Percentiles rank a stretch among this genome's conserved stretches.
Conservation (phyloP, 2,113 vertebrate species). For the Athene noctua region DNA sequence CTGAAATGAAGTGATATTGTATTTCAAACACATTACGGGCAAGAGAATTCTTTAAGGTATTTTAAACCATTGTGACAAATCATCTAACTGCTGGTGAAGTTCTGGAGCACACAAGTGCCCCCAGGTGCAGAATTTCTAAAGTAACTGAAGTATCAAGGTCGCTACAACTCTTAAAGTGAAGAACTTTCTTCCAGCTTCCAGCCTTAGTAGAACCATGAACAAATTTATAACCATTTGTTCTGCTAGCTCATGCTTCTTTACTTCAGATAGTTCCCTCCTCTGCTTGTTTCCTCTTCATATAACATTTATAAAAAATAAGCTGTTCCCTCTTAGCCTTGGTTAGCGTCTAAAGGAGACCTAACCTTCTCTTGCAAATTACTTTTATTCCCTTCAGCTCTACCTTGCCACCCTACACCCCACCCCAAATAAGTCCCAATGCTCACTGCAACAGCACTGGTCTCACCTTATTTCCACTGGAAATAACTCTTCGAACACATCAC, state of each 20-base stretch:
- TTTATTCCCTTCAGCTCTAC: not conserved
- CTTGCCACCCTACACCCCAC: not conserved
- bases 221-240: not conserved
- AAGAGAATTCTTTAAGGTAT: not conserved
- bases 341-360: not conserved
- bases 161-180: not conserved
- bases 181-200: not conserved
- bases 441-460: not conserved
- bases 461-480: not conserved
- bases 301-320: not conserved
- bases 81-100: not conserved
- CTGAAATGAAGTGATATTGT: not conserved
- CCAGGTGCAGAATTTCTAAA: not conserved
- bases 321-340: not conserved
- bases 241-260: not conserved
- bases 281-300: not conserved
- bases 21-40: not conserved
- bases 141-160: not conserved
- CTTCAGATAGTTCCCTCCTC: not conserved
- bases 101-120: not conserved
- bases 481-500: not conserved
- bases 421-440: not conserved
- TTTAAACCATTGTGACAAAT: not conserved
- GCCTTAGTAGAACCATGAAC: not conserved
- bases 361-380: not conserved